Evolutionary conservation across 1,140 invertebrate species (phyloP).

Genomic region (Platyscapa corneri): DNA sequence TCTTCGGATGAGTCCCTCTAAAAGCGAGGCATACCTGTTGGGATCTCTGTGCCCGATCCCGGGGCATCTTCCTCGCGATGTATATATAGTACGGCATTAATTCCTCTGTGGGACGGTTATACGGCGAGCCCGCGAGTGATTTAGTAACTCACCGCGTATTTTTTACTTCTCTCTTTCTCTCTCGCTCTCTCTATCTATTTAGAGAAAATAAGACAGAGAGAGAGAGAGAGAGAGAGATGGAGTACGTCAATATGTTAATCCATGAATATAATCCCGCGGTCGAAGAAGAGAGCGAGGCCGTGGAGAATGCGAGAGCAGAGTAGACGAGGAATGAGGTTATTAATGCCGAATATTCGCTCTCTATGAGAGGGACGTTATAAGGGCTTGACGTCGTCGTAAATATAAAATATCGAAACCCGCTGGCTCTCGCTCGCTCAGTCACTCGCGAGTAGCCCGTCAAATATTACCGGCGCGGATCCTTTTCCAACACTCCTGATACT

Average conservation of each 20-base stretch:
- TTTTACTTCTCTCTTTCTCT: constrained; percentile 37
- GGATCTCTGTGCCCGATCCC: background rate
- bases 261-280: constrained; percentile 68
- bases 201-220: no score
- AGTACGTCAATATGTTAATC: constrained; percentile 74
- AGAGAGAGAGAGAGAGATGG: constrained; percentile 33
- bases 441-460: constrained; percentile 52
- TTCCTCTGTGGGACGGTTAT: constrained; percentile 66
- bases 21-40: constrained; percentile 33
- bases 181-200: background rate
- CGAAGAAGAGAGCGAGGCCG: constrained; percentile 27
- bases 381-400: constrained; percentile 69
- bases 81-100: constrained; percentile 60
- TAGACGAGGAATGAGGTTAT: constrained; percentile 65
- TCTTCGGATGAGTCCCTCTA: background rate
- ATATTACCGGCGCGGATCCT: background rate
- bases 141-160: constrained; percentile 72
- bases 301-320: constrained; percentile 55
- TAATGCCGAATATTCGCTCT: constrained; percentile 65
- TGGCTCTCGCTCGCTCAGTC: background rate
- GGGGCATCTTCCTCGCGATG: constrained; percentile 13
- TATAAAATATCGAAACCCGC: constrained; percentile 72
- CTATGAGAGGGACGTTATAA: constrained; percentile 58
- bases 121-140: constrained; percentile 65
- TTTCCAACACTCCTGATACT: background rate